Percentiles rank a stretch among this genome's conserved stretches.
Evolutionary conservation across 2,797 vertebrate species (phyloP).

Genomic region (Lithobates pipiens): DNA sequence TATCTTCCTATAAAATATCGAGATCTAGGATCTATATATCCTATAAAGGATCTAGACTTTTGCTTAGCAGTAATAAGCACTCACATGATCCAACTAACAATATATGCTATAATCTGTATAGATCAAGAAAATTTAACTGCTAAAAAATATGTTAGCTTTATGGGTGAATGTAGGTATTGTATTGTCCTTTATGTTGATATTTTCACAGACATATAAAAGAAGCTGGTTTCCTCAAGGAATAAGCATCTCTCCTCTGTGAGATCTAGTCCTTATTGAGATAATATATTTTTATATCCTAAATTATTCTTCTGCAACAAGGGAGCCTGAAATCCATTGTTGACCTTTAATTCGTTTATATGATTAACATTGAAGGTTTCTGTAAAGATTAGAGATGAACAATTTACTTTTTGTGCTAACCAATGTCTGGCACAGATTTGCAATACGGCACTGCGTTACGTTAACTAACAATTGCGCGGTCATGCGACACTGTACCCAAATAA

Average conservation of each 20-base stretch:
- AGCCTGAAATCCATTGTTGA: neutral
- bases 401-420: no score
- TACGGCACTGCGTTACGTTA: no score
- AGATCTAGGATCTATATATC: no score
- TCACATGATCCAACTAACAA: neutral
- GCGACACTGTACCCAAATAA: no score
- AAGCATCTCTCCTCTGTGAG: neutral
- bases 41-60: neutral
- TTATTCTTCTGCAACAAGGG: neutral
- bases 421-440: no score
- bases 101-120: neutral
- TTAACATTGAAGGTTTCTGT: no score
- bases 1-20: neutral
- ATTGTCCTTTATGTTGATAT: neutral
- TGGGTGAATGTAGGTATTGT: neutral
- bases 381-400: no score
- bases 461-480: no score
- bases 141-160: neutral
- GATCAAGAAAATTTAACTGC: neutral
- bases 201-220: neutral
- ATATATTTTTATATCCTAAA: neutral
- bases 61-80: neutral
- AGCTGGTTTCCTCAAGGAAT: neutral
- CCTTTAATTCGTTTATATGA: neutral
- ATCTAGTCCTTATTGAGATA: neutral